Evolutionary conservation across 2,888 invertebrate genomes (phyloP).

Genomic region (Phragmatobia fuliginosa): DNA sequence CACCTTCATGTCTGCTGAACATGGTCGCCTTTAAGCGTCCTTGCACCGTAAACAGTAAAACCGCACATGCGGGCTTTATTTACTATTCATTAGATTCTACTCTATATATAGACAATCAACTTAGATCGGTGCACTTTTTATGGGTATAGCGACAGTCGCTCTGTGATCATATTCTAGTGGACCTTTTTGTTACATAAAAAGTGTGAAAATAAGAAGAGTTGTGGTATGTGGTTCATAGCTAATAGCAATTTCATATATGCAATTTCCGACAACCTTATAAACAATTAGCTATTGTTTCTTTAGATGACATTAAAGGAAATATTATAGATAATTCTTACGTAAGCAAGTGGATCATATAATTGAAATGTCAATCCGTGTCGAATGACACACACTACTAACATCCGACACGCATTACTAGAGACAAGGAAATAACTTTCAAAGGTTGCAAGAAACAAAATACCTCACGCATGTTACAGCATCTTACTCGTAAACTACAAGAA

Average conservation of each 20-base stretch:
- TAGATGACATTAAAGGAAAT: slow-evolving; percentile 16
- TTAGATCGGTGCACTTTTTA: slow-evolving; percentile 65
- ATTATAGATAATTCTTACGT: slow-evolving; percentile 8
- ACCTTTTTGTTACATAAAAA: slow-evolving; percentile 68
- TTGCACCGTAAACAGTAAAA: slow-evolving; percentile 63
- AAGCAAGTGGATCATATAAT: slow-evolving; percentile 38
- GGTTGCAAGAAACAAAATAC: slow-evolving; percentile 56
- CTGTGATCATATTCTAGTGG: slow-evolving; percentile 61
- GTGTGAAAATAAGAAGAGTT: slow-evolving; percentile 41
- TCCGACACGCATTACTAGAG: slow-evolving; percentile 77
- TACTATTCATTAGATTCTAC: slow-evolving; percentile 78
- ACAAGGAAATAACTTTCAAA: slow-evolving; percentile 74
- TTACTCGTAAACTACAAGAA: slow-evolving; percentile 41
- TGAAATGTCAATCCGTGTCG: slow-evolving; percentile 68
- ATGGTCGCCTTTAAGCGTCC: slow-evolving; percentile 56
- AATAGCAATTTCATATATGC: neutral
- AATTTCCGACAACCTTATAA: neutral
- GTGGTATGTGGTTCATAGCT: slow-evolving; percentile 8
- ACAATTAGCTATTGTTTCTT: neutral
- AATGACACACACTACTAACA: slow-evolving; percentile 73
- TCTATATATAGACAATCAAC: slow-evolving; percentile 74
- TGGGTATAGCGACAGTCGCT: slow-evolving; percentile 62
- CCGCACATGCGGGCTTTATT: slow-evolving; percentile 69
- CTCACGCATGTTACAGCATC: slow-evolving; percentile 61
- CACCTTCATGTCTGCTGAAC: slow-evolving; percentile 16